Evolutionary conservation across 2,888 invertebrate species (phyloP).

Genomic region (Lycocerus yunnanus): DNA sequence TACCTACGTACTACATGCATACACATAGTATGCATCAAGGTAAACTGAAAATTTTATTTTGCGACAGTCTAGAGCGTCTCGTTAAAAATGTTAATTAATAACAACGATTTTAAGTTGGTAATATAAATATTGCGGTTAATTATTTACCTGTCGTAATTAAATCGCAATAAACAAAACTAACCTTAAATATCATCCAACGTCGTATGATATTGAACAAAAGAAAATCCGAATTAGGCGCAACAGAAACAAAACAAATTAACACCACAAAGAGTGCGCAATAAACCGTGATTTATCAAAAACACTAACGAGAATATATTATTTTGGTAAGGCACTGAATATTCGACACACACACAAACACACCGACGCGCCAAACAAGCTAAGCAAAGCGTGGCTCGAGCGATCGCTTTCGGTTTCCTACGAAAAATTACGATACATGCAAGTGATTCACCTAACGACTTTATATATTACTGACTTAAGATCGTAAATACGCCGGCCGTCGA

Average conservation of each 20-base stretch:
- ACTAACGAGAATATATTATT: conserved; percentile 39
- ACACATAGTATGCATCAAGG: background rate
- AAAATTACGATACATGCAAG: conserved; percentile 41
- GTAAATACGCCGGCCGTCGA: background rate
- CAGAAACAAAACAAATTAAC: conserved; percentile 16
- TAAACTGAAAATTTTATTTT: background rate
- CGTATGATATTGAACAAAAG: background rate
- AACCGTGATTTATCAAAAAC: conserved; percentile 32
- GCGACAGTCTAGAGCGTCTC: background rate
- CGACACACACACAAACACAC: conserved; percentile 29
- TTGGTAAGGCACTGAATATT: conserved; percentile 43
- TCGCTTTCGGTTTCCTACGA: conserved; percentile 42
- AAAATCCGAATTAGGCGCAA: conserved; percentile 18
- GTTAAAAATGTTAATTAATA: background rate
- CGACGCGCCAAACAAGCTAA: conserved; percentile 48
- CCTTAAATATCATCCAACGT: conserved; percentile 13
- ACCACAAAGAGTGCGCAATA: conserved; percentile 26
- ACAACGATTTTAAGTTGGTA: background rate
- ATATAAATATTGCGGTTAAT: background rate
- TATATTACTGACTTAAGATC: background rate
- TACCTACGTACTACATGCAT: background rate
- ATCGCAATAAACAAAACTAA: background rate
- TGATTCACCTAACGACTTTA: conserved; percentile 40
- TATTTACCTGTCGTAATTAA: background rate
- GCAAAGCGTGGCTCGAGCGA: conserved; percentile 41